These are phyloP conservation scores for Nephotettix cincticeps DNA, from an alignment of 1,140 invertebrate genomes.

Conservation along the genomic window DNA sequence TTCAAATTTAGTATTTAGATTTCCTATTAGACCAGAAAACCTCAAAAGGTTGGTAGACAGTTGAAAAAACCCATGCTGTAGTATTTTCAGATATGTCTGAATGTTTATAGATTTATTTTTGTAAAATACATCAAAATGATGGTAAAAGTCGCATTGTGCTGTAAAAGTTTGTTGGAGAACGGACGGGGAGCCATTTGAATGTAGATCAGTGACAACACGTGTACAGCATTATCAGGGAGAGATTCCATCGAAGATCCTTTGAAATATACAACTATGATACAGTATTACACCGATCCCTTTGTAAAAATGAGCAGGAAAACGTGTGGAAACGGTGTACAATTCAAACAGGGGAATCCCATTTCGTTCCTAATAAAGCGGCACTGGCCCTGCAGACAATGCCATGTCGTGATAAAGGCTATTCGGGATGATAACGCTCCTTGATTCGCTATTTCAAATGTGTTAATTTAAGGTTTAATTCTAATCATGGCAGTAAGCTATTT, in stretches of 20 bases:
- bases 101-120: no score
- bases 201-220: neutral
- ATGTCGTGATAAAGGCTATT: neutral
- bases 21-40: no score
- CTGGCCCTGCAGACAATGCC: neutral
- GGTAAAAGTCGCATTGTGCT: no score
- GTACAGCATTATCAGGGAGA: neutral
- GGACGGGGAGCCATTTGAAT: neutral
- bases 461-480: neutral
- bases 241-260: constrained; percentile 9
- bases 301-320: neutral
- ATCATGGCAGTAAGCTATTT: neutral
- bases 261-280: constrained; percentile 7
- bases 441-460: neutral
- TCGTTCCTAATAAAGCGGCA: neutral
- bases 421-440: neutral
- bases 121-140: no score
- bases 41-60: no score
- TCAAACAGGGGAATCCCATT: constrained; percentile 7
- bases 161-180: no score
- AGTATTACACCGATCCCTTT: neutral
- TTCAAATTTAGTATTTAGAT: no score
- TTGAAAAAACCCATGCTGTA: no score
- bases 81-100: no score
- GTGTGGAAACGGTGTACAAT: neutral